Conservation (phyloP, 2,888 invertebrate genomes). For the Amiota minor region DNA sequence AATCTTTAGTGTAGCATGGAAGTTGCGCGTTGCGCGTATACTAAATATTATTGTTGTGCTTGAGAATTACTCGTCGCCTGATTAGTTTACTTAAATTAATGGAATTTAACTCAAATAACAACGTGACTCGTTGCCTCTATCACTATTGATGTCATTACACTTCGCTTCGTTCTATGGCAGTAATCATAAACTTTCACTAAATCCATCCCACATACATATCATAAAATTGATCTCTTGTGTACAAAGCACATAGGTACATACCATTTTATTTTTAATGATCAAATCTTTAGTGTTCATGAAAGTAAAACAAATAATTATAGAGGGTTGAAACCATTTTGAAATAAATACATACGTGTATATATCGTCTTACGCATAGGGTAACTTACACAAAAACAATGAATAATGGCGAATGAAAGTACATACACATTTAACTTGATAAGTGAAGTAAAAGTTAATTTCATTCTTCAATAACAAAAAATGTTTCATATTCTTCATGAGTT, state of each 20-base stretch:
- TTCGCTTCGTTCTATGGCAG: constrained; percentile 5
- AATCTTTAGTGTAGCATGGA: neutral
- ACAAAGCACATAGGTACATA: constrained; percentile 33
- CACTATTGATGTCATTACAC: constrained; percentile 22
- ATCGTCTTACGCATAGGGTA: no score
- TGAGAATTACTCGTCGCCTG: constrained; percentile 44
- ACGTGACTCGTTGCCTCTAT: neutral
- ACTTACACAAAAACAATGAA: no score
- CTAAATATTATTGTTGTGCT: constrained; percentile 60
- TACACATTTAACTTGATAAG: no score
- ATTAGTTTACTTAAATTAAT: constrained; percentile 69
- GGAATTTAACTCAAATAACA: constrained; percentile 64
- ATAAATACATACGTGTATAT: neutral
- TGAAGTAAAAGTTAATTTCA: no score
- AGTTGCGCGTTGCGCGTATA: constrained; percentile 42
- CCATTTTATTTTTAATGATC: constrained; percentile 26
- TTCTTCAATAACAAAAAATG: no score
- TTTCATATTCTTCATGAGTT: no score
- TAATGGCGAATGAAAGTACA: no score
- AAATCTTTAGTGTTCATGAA: constrained; percentile 22
- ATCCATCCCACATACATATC: neutral
- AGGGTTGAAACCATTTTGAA: constrained; percentile 13
- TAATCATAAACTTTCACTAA: constrained; percentile 5
- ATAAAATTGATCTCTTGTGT: neutral
- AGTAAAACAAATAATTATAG: neutral